Base-by-base conservation (phyloP, 2,888 invertebrate species). In the Scelioninae gen. 2 region DNA sequence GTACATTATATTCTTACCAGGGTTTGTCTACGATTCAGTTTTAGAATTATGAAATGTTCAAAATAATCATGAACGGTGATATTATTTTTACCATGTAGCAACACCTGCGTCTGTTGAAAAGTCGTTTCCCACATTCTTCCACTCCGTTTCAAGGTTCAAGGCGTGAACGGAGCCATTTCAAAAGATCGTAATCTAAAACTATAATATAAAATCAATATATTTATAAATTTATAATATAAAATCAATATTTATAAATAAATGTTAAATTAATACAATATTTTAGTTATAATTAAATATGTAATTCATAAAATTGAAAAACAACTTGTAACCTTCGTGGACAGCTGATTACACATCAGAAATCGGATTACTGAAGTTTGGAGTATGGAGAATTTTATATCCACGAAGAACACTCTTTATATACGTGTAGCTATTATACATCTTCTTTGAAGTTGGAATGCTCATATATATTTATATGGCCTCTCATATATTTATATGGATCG, bases 101-200 rank as follows among this genome's bases (percentile, higher is more conserved):
- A 15, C 15, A 1, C 22, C 33, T 33, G 33, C 18, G 53, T 53
- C 13, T 9, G 10, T 11, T 18, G 11, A 45, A 53, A 69, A 18
- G 22, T 69, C 0, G 13, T 37, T 10, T 52, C 45, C 69, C 69
- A 69, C 39, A 9, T 52, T 16, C 10, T 25, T 22, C 15, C 2
- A 69, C 53, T 35, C 53, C 46, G 18, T 28, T 15, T 46, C 45
- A 69, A 1, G 53, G 69, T 19, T 60, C 69, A 16, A 69, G 3
- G 39, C 61, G 41, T 1, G 45, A 45, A 22, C 15, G 25, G n/a
- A 61, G 35, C 61, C 61, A 50, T 10, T 48, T 28, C 13, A 61
- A 39, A 39, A 50, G 1, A 18, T 48, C 61, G n/a, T 5, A 15
- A 37, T 25, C 46, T 46, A 4, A 18, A 18, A n/a, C n/a, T n/a